Evolutionary conservation across 2,888 invertebrate genomes (phyloP), one percentile per base, ranked within the genome.

Genomic region (Oconnorella tubifera): DNA sequence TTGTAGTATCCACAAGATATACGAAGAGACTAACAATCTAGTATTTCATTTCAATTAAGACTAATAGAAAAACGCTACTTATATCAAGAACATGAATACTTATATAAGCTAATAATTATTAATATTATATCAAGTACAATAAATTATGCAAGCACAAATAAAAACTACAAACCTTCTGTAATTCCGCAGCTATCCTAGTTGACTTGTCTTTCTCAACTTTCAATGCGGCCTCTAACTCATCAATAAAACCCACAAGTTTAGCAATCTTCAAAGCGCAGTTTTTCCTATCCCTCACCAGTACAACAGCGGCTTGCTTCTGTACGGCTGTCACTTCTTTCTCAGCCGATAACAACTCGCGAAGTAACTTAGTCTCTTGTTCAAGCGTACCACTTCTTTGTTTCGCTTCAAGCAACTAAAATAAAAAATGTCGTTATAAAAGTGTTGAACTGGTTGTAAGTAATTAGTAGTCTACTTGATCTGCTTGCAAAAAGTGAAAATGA

Each of bases 201-300:
- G 25, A n/a, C 23, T 58, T 33, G 14, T 2, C 25, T 2, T 6
- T 31, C 33, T 58, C 33, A 3, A 23, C 23, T n/a, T 49, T n/a
- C n/a, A 59, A 50, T 28, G 60, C 33, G 49, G 27, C 50, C 27
- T 48, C 60, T 27, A 59, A 28, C 25, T 27, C 2, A 50, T 59
- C 50, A 19, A 59, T 23, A 27, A 58, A 25, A n/a, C 33, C 40
- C 19, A 58, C 23, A 33, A 58, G 58, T n/a, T 58, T 29, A 33
- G 58, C 29, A n/a, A 58, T 33, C 60, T 59, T 59, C 28, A n/a
- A 23, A n/a, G 50, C 28, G 23, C 33, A 50, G 27, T 31, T 27
- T 3, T 25, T 28, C 60, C 60, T 59, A 28, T 59, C 60, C 19
- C 32, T 27, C n/a, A 50, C 33, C 10, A 59, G n/a, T 3, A 50